Evolutionary conservation across 2,888 invertebrate genomes (phyloP).

Genomic region (Oeneis ivallda): DNA sequence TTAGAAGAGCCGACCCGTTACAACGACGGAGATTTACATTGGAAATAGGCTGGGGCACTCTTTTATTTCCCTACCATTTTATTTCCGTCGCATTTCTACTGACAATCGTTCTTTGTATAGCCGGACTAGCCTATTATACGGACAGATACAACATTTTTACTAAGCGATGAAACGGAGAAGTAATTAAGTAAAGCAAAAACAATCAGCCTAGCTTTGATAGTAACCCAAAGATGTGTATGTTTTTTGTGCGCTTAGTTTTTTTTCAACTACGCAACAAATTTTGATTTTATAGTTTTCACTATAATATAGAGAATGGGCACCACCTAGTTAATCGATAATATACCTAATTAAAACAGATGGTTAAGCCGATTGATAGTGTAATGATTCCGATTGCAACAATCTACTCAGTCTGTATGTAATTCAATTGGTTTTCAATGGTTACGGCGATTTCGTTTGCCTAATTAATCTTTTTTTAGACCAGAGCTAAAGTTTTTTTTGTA

Average conservation of each 20-base stretch:
- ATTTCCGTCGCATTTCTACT: conserved; percentile 20
- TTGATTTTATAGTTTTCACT: no score
- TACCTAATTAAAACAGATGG: background rate
- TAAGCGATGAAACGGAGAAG: background rate
- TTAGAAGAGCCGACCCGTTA: conserved; percentile 66
- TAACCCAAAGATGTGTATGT: no score
- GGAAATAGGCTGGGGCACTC: conserved; percentile 64
- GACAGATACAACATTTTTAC: background rate
- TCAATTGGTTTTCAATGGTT: no score
- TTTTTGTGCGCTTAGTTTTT: no score
- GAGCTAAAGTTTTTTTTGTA: no score
- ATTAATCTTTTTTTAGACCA: no score
- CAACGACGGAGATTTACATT: conserved; percentile 75
- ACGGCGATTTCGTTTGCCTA: no score
- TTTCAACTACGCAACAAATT: no score
- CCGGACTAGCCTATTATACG: conserved; percentile 13
- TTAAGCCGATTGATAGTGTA: background rate
- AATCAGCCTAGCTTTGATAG: background rate
- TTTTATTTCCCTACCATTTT: conserved; percentile 63
- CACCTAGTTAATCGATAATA: background rate
- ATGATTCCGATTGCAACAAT: background rate
- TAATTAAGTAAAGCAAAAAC: background rate
- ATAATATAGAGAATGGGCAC: no score
- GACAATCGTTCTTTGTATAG: conserved; percentile 18
- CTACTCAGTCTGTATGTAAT: background rate